Conservation (phyloP, 2,797 vertebrate species). For the Loriculus beryllinus region DNA sequence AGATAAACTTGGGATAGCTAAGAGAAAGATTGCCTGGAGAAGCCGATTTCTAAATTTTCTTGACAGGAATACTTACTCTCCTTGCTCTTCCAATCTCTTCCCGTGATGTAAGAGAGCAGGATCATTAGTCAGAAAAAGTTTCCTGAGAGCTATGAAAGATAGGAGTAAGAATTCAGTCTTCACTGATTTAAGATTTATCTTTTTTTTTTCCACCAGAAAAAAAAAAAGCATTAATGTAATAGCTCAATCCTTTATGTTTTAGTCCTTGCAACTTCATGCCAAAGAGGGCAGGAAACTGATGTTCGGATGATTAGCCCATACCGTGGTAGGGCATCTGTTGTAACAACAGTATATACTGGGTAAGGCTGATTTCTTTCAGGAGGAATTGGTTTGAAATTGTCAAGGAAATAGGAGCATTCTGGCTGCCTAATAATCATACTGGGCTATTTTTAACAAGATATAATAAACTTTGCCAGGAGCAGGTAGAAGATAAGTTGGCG, state of each 20-base stretch:
- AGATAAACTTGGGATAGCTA: not conserved
- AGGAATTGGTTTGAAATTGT: not conserved
- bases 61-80: not conserved
- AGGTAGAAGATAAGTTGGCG: not conserved
- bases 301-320: not conserved
- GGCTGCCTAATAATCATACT: not conserved
- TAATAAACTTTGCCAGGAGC: not conserved
- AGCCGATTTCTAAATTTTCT: not conserved
- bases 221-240: not conserved
- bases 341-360: not conserved
- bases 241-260: not conserved
- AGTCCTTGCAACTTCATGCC: not conserved
- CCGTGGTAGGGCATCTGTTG: not conserved
- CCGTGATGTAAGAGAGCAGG: not conserved
- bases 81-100: not conserved
- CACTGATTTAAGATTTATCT: not conserved
- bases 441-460: not conserved
- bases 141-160: not conserved
- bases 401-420: not conserved
- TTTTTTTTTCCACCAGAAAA: not conserved
- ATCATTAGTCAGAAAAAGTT: not conserved
- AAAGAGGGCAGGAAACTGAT: not conserved
- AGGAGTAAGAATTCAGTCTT: not conserved
- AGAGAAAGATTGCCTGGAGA: not conserved
- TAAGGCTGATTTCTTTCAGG: not conserved